Base-by-base conservation (phyloP, 2,888 invertebrate genomes). In the Dryadula phaetusa region DNA sequence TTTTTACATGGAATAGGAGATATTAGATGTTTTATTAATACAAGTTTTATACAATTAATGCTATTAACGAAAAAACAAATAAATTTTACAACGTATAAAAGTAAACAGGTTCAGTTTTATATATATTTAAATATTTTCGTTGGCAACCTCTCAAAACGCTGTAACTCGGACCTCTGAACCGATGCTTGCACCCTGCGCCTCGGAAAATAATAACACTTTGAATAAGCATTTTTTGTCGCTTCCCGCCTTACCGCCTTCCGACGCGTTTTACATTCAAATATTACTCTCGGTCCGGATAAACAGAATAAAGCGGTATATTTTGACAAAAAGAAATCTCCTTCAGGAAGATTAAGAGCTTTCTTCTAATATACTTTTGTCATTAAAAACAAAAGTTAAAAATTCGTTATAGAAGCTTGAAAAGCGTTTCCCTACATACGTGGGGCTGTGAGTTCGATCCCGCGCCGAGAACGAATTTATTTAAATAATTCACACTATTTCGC, bases 121-220 rank as follows among this genome's bases (percentile, higher is more conserved):
- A 32, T 32, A 32, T 7, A 32, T 7, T 8, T 8, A 5, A 32
- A 32, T 7, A 32, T 7, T 32, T n/a, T 20, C 16, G 25, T 0
- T 18, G 20, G 18, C 1, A 20, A 22, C 47, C 0, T n/a, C 7
- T 3, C 12, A 64, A 67, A 63, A 53, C 85, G 84, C 87, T 76
- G 0, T 2, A 71, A 79, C 56, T 75, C 7, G 2, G 14, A 69
- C 82, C 56, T 56, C 40, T n/a, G 16, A 14, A 25, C 28, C 25
- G 12, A 20, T 14, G 76, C 79, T 77, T 75, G 82, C 80, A 79
- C 80, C 80, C 77, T 76, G 76, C 67, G 71, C 64, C 73, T 70
- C 67, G 85, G 84, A 88, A 88, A 90, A 91, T 90, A 90, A 91
- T 90, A 90, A 90, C 88, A 90, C 87, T 91, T 88, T 88, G 85